Evolutionary conservation across 2,113 vertebrate species (phyloP).

Genomic region (Lasiurus cinereus): DNA sequence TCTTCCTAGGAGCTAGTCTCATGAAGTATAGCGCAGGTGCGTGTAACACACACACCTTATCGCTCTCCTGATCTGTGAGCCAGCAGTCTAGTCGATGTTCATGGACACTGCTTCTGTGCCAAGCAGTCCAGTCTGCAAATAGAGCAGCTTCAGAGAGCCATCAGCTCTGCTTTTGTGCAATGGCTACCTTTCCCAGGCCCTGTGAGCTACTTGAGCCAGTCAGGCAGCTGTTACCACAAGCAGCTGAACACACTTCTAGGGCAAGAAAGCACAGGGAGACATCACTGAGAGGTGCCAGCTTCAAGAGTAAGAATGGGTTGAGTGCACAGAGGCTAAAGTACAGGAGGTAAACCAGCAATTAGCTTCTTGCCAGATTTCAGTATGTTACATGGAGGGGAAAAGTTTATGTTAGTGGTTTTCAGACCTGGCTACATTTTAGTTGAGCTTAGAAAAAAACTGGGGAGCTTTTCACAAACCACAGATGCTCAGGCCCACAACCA

Average conservation of each 20-base stretch:
- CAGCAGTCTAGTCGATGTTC: background rate
- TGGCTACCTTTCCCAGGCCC: background rate
- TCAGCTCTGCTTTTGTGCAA: slow-evolving; percentile 3
- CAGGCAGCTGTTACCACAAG: background rate
- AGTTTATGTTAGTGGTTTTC: background rate
- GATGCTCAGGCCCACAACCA: background rate
- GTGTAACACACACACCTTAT: background rate
- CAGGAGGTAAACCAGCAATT: background rate
- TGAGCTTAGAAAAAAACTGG: background rate
- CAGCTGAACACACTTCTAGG: background rate
- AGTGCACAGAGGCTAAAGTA: background rate
- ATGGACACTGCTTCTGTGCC: background rate
- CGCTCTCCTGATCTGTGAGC: background rate
- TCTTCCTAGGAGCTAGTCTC: slow-evolving; percentile 12
- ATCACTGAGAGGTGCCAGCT: background rate
- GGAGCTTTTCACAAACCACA: slow-evolving; percentile 40
- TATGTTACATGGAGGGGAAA: background rate
- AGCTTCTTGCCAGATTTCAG: background rate
- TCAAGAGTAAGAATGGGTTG: background rate
- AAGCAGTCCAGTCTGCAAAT: background rate
- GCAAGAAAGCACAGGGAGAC: background rate
- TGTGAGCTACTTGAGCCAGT: background rate
- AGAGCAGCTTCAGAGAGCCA: background rate
- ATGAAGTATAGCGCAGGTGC: background rate
- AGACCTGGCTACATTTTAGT: background rate